Conservation (phyloP, 2,888 invertebrate species). For the Cerastis rubricosa region DNA sequence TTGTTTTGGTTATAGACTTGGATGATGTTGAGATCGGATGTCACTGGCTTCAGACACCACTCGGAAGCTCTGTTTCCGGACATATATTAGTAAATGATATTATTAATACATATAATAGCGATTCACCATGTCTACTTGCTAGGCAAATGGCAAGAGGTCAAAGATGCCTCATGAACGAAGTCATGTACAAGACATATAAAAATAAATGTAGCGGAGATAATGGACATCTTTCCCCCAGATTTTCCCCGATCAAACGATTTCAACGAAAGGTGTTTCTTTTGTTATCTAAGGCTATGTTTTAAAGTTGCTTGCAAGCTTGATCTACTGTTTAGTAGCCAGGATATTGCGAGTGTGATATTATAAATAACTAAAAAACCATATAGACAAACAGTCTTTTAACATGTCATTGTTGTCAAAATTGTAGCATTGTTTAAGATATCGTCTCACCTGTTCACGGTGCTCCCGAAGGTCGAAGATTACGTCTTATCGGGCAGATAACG, state of each 20-base stretch:
- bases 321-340: not conserved
- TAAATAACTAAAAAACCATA: not conserved
- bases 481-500: slow-evolving; percentile 51
- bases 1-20: not conserved
- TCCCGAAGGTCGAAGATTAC: slow-evolving; percentile 50
- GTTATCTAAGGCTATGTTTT: not conserved
- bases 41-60: not conserved
- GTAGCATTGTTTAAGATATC: slow-evolving; percentile 47
- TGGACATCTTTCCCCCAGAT: not conserved
- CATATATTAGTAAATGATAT: not conserved
- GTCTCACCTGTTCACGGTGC: slow-evolving; percentile 14
- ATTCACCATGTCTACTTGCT: not conserved
- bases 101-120: too few relatives aligned
- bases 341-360: not conserved
- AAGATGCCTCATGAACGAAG: not conserved
- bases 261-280: not conserved
- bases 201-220: not conserved
- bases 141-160: not conserved
- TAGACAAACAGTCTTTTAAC: not conserved
- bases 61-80: not conserved
- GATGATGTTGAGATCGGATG: slow-evolving; percentile 3
- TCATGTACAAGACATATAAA: not conserved
- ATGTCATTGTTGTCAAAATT: slow-evolving; percentile 36
- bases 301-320: not conserved
- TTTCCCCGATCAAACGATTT: not conserved